Base-by-base conservation (phyloP, 2,888 invertebrate genomes). In the Quadriops clusia region DNA sequence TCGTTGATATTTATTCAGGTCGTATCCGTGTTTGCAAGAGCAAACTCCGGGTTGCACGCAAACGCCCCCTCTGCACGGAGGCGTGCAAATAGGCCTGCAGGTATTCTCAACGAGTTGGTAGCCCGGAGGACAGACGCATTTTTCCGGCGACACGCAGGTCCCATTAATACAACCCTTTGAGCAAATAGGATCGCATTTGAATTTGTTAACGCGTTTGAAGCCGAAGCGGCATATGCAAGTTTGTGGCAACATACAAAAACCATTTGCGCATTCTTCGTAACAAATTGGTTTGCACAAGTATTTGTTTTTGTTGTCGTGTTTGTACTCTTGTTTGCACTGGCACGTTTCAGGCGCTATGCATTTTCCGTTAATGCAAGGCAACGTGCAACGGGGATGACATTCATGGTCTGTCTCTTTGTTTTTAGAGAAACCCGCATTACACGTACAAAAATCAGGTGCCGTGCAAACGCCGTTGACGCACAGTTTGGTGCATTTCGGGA, bases 401-500 rank as follows among this genome's bases (percentile, higher is more conserved):
- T 17, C 10, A n/a, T 15, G 7, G 16, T 7, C 6, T 8, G 10
- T 7, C 11, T 16, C 10, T 8, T 8, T 16, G 16, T 23, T 8
- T n/a, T 26, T 17, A 18, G n/a, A 7, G n/a, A 18, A n/a, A n/a
- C 78, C 79, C 1, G 63, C 57, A 35, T 71, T 68, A 44, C 78
- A 79, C 22, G 73, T 60, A 46, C 78, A 79, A 39, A 70, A 63
- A 50, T 75, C 70, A 0, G 78, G 78, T 0, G 67, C 65, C 0
- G 73, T 67, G 37, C 78, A 79, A 11, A 65, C 61, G 0, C 77
- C 79, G 43, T 79, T 77, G 6, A 62, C 60, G 38, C 78, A 79
- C 1, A 75, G 76, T 8, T 67, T 65, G 0, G 65, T 58, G 40
- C 79, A 78, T 31, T 67, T 51, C 3, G 63, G 50, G 10, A 51